These are phyloP conservation scores for Apomyelois bistriatella DNA, from an alignment of 2,888 invertebrate species.

Conservation along the genomic window DNA sequence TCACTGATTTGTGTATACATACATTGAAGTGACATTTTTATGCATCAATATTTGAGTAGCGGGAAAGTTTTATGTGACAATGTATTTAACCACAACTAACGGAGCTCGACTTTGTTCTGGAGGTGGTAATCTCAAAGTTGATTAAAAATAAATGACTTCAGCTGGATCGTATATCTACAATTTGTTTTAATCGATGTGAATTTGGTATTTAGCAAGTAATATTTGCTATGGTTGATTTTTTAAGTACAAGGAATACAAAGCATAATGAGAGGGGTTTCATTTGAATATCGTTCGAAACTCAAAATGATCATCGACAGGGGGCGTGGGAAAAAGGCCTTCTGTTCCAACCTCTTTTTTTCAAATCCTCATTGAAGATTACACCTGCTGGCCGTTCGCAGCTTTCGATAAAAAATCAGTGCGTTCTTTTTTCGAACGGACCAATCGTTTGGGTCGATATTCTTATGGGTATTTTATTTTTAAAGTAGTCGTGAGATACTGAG, in stretches of 20 bases:
- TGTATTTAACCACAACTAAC: constrained; percentile 16
- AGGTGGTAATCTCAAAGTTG: background rate
- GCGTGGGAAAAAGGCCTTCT: constrained; percentile 79
- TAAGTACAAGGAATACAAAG: background rate
- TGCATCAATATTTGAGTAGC: constrained; percentile 31
- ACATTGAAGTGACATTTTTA: constrained; percentile 33
- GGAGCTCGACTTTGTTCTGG: constrained; percentile 11
- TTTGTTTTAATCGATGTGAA: too few species aligned
- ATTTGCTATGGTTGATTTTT: background rate
- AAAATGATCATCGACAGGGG: constrained; percentile 60
- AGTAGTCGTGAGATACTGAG: constrained; percentile 76
- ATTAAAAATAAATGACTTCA: background rate
- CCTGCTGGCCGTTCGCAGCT: constrained; percentile 77
- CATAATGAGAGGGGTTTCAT: constrained; percentile 4
- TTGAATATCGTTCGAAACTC: constrained; percentile 49
- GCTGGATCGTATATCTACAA: background rate
- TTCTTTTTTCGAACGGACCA: constrained; percentile 63
- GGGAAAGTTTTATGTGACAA: constrained; percentile 20
- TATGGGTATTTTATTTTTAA: constrained; percentile 60
- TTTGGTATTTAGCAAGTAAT: too few species aligned
- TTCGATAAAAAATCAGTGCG: constrained; percentile 71
- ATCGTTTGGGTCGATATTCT: constrained; percentile 56
- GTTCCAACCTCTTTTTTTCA: constrained; percentile 72
- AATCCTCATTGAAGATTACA: constrained; percentile 75
- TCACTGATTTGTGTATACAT: constrained; percentile 2